Percentiles rank a stretch among this genome's conserved stretches.
phyloP scores from a whole-genome alignment of 2,113 vertebrate genomes.

The Acanthisitta chloris region DNA sequence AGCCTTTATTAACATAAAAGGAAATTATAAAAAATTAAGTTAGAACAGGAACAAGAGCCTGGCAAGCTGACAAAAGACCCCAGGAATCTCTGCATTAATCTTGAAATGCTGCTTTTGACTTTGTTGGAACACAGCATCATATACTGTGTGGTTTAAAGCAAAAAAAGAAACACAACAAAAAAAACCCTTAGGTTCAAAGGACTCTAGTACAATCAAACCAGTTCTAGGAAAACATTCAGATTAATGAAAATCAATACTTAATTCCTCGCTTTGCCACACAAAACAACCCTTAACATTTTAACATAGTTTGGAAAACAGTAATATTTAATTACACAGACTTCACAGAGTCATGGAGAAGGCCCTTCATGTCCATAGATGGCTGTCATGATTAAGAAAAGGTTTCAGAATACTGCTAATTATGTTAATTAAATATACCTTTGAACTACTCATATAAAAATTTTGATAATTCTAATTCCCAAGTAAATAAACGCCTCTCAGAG shows the following conservation, averaged over 20 bases:
- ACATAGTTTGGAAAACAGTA: not conserved
- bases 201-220: not conserved
- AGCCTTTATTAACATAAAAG: slow-evolving; percentile 63
- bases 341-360: not conserved
- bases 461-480: not conserved
- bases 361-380: not conserved
- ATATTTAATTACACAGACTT: not conserved
- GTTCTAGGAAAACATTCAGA: not conserved
- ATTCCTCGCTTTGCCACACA: not conserved
- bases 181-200: not conserved
- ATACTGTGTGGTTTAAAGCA: not conserved
- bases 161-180: not conserved
- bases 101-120: slow-evolving; percentile 35
- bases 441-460: not conserved
- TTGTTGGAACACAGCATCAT: slow-evolving; percentile 20
- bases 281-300: not conserved
- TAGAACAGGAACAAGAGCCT: slow-evolving; percentile 47
- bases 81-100: slow-evolving; percentile 50
- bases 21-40: slow-evolving; percentile 63
- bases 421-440: not conserved
- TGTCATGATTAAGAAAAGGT: not conserved
- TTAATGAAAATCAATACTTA: slow-evolving; percentile 14
- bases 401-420: not conserved
- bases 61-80: slow-evolving; percentile 50
- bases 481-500: not conserved